These are phyloP conservation scores for Tretioscincus oriximinensis DNA, from an alignment of 2,113 vertebrate species.

Conservation along the genomic window DNA sequence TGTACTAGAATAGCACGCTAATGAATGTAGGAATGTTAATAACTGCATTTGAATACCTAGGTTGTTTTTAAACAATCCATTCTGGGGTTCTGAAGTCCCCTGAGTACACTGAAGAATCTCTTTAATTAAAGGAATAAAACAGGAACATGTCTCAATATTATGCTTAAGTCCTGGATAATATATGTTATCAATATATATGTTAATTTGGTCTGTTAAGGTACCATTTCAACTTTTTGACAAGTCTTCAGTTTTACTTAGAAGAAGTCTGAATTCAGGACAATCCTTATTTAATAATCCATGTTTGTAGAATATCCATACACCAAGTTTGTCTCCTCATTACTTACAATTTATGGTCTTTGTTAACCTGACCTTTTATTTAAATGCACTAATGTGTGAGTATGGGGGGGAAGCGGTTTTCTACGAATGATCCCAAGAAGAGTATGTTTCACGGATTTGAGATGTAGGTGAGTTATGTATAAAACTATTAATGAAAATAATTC, in stretches of 20 bases:
- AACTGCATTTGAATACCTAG: constrained; percentile 66
- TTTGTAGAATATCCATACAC: constrained; percentile 46
- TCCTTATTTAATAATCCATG: constrained; percentile 64
- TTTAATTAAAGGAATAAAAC: constrained; percentile 71
- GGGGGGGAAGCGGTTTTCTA: constrained; percentile 38
- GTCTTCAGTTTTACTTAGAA: constrained; percentile 77
- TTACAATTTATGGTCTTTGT: constrained; percentile 40
- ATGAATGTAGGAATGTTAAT: constrained; percentile 66
- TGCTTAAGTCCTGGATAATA: constrained; percentile 70
- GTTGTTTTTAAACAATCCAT: constrained; percentile 79
- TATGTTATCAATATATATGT: constrained; percentile 72
- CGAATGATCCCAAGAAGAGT: constrained; percentile 8
- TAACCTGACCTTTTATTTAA: constrained; percentile 41
- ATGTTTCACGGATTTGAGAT: constrained; percentile 23
- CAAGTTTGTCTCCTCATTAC: constrained; percentile 46
- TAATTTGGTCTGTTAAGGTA: constrained; percentile 78
- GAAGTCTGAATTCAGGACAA: constrained; percentile 49
- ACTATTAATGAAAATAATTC: background rate
- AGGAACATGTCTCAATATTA: constrained; percentile 49
- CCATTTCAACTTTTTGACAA: constrained; percentile 76
- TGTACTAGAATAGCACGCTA: constrained; percentile 61
- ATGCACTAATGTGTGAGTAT: constrained; percentile 41
- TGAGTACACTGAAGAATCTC: constrained; percentile 54
- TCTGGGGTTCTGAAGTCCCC: constrained; percentile 57
- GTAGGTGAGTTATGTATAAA: constrained; percentile 65